Evolutionary conservation across 2,888 invertebrate species (phyloP), one percentile per base, ranked within the genome.

Genomic region (Heliconius charithonia): DNA sequence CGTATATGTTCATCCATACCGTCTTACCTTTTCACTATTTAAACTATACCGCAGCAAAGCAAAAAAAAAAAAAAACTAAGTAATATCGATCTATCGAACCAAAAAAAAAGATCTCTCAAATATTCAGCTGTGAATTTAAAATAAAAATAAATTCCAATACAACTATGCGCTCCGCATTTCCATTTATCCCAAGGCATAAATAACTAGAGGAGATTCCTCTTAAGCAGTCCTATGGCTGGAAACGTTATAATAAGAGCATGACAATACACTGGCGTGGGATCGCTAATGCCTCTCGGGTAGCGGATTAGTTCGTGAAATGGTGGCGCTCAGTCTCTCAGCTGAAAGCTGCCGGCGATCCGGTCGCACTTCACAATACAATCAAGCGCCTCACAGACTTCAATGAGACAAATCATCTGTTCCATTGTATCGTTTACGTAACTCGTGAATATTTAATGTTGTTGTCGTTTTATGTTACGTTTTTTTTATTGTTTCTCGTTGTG

Each of bases 281-380:
- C 87, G 86, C 89, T 93, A 93, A 93, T 92, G 89, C 92, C 89
- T 83, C 89, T 85, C 88, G 80, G 86, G 89, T 89, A 88, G 88
- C 87, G 92, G 93, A 93, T 93, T 93, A 93, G 89, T 89, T 89
- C 89, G 88, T 91, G 90, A 88, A 91, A 89, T 90, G 89, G 91
- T 90, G 87, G 88, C 88, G 89, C 89, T 91, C 90, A 91, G 88
- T 87, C 91, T 89, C 89, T 89, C 87, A 84, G 86, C 89, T 89
- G 87, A 91, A 91, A 91, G 91, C 91, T 88, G 86, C 85, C 88
- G 88, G 86, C 89, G 89, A 92, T 91, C 91, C 89, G 91, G 91
- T 91, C 90, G 84, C 88, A 88, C 89, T 89, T 85, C 82, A 87
- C 84, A 85, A 84, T 86, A 85, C 84, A 89, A 88, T 89, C 87